Percentiles rank a stretch among this genome's conserved stretches.
Conservation (phyloP, 2,888 invertebrate species). For the Rhorus exstirpatorius region DNA sequence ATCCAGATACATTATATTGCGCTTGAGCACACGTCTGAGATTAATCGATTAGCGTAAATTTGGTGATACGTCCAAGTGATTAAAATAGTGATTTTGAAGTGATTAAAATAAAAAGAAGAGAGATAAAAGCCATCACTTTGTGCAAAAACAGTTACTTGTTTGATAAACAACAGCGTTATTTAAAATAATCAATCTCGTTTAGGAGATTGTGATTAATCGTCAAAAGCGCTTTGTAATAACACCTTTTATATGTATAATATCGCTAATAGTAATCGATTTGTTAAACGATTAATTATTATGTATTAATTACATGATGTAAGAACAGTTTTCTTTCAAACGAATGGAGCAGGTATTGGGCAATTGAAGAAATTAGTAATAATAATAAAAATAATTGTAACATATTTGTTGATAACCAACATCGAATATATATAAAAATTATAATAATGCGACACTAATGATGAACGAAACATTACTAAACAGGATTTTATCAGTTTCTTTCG, state of each 20-base stretch:
- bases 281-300: conserved; percentile 76
- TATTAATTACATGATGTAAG: conserved; percentile 80
- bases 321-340: conserved; percentile 78
- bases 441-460: conserved; percentile 82
- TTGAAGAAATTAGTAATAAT: conserved; percentile 41
- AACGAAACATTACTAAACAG: conserved; percentile 73
- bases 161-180: conserved; percentile 63
- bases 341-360: conserved; percentile 65
- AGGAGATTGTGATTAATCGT: conserved; percentile 66
- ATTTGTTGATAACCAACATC: conserved; percentile 84
- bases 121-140: conserved; percentile 41
- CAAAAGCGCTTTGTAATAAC: conserved; percentile 75
- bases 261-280: conserved; percentile 76
- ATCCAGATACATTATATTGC: conserved; percentile 37
- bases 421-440: conserved; percentile 83
- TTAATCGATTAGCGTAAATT: conserved; percentile 69
- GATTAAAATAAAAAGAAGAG: conserved; percentile 63
- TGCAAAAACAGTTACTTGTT: conserved; percentile 59
- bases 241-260: conserved; percentile 76
- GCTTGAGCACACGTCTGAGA: conserved; percentile 59
- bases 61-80: conserved; percentile 80
- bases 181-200: conserved; percentile 56
- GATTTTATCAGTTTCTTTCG: conserved; percentile 7
- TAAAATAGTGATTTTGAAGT: no score
- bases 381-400: conserved; percentile 79